Conservation (phyloP, 2,888 invertebrate genomes). For the Lysandra coridon region DNA sequence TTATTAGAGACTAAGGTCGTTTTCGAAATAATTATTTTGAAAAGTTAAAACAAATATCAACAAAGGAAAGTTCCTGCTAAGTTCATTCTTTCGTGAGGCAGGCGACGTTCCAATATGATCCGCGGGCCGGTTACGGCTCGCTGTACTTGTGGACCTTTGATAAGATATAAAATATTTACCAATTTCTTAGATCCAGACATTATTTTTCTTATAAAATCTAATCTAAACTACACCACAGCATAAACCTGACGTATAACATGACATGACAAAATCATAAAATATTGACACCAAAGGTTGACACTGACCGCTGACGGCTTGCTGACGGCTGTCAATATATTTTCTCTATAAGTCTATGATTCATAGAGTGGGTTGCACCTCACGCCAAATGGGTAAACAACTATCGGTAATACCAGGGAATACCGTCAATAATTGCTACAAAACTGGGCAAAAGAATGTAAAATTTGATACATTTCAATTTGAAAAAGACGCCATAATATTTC, state of each 20-base stretch:
- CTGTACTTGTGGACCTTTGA: not conserved
- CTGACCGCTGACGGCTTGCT: not conserved
- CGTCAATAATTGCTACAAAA: too few relatives aligned
- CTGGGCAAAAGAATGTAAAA: too few relatives aligned
- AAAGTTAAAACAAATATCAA: slow-evolving; percentile 25
- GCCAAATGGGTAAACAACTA: too few relatives aligned
- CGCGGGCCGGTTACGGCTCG: not conserved
- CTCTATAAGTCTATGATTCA: too few relatives aligned
- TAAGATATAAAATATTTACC: slow-evolving; percentile 52
- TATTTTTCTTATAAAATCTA: slow-evolving; percentile 48
- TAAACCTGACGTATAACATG: slow-evolving; percentile 54
- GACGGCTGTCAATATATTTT: not conserved
- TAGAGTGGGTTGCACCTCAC: too few relatives aligned
- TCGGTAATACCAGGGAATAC: too few relatives aligned
- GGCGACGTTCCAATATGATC: not conserved
- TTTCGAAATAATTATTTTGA: not conserved
- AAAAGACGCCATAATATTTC: too few relatives aligned
- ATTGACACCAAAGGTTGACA: slow-evolving; percentile 33
- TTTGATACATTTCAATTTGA: too few relatives aligned
- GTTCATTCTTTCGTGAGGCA: not conserved
- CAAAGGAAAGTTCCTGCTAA: slow-evolving; percentile 25
- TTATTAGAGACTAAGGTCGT: not conserved
- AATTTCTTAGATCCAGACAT: slow-evolving; percentile 74
- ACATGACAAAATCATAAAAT: slow-evolving; percentile 47
- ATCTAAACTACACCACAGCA: slow-evolving; percentile 52